Evolutionary conservation across 2,113 vertebrate genomes (phyloP).

Genomic region (Diphyllodes magnificus): DNA sequence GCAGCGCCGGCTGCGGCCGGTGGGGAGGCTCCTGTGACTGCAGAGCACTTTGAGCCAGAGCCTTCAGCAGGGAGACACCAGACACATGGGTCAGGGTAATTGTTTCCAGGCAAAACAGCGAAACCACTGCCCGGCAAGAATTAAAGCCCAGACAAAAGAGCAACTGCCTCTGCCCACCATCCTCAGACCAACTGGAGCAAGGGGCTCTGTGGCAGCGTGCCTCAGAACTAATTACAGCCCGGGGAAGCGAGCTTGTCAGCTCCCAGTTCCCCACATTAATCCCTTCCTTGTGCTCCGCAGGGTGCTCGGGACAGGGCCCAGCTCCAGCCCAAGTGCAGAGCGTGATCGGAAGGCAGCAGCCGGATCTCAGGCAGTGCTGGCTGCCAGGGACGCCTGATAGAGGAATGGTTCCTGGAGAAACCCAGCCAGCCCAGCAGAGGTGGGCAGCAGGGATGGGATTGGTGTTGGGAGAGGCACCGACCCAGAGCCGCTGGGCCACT

Average conservation of each 20-base stretch:
- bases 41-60: conserved; percentile 18
- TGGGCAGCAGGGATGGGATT: not conserved
- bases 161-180: not conserved
- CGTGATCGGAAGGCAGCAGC: not conserved
- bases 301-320: not conserved
- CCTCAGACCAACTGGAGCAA: not conserved
- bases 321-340: not conserved
- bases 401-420: not conserved
- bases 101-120: conserved; percentile 27
- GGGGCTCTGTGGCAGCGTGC: not conserved
- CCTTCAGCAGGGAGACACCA: not conserved
- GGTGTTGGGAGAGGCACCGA: not conserved
- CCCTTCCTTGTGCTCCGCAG: not conserved
- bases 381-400: not conserved
- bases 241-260: not conserved
- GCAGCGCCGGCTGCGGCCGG: not conserved
- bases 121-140: not conserved
- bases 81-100: not conserved
- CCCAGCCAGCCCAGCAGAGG: not conserved
- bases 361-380: fast-evolving
- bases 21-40: conserved; percentile 13
- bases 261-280: not conserved
- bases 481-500: not conserved
- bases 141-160: conserved; percentile 8
- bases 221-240: not conserved